Percentiles rank a stretch among this genome's conserved stretches.
Evolutionary conservation across 2,888 invertebrate genomes (phyloP).

Genomic region (Geophilus truncorum): DNA sequence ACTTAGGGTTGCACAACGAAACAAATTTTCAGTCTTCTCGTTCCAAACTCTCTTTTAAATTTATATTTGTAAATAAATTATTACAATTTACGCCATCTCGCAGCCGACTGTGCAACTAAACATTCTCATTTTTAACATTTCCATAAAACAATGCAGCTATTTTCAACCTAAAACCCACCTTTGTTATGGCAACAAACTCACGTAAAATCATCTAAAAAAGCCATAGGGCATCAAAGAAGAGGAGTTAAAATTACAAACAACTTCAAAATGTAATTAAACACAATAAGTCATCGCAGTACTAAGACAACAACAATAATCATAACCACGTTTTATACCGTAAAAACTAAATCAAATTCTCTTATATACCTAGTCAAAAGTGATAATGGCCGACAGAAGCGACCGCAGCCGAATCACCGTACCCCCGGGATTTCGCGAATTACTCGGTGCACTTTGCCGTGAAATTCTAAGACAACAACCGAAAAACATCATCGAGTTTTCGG

Average conservation of each 20-base stretch:
- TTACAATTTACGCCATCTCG: too few relatives aligned
- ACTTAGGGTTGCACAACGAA: too few relatives aligned
- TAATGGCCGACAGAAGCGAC: conserved; percentile 18
- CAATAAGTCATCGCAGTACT: background rate
- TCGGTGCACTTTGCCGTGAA: conserved; percentile 28
- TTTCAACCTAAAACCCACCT: too few relatives aligned
- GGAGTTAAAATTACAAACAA: background rate
- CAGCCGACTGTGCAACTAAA: too few relatives aligned
- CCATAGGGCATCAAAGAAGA: background rate
- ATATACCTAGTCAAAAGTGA: background rate
- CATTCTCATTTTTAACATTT: too few relatives aligned
- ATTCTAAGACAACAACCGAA: conserved; percentile 30
- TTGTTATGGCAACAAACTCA: too few relatives aligned
- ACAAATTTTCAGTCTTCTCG: too few relatives aligned
- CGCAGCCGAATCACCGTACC: conserved; percentile 1
- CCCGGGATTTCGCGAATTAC: conserved; percentile 28
- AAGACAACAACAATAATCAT: too few relatives aligned
- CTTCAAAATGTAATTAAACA: background rate
- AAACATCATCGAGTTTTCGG: conserved; percentile 30
- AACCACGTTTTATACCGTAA: background rate
- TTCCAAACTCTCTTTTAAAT: too few relatives aligned
- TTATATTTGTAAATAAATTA: too few relatives aligned
- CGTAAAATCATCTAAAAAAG: too few relatives aligned
- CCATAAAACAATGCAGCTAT: too few relatives aligned
- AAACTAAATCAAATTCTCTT: background rate